Percentiles rank a stretch among this genome's conserved stretches.
Conservation (phyloP, 2,888 invertebrate genomes). For the Xanthia icteritia region DNA sequence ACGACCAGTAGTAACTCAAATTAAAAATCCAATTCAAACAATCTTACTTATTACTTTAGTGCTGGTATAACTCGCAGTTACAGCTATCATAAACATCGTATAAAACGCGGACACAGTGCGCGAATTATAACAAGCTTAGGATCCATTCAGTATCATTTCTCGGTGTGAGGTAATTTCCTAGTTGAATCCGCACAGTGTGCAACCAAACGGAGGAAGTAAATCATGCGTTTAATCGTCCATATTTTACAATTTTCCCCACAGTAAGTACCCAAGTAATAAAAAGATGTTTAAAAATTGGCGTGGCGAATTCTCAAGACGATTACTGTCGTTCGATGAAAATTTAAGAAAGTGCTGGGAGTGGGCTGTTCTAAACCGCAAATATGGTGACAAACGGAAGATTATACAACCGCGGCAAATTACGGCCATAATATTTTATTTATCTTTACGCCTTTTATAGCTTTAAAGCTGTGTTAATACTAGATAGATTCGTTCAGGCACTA, state of each 20-base stretch:
- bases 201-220: conserved; percentile 75
- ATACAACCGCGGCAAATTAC: conserved; percentile 26
- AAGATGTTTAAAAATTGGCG: conserved; percentile 71
- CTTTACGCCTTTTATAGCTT: conserved; percentile 23
- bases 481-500: conserved; percentile 16
- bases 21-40: conserved; percentile 40
- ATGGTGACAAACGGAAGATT: conserved; percentile 34
- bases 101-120: conserved; percentile 78
- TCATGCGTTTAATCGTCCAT: conserved; percentile 81
- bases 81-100: conserved; percentile 76
- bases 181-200: conserved; percentile 68
- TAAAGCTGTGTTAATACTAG: conserved; percentile 24
- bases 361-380: conserved; percentile 23
- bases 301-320: conserved; percentile 71
- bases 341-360: conserved; percentile 70
- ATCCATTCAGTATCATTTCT: conserved; percentile 79
- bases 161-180: conserved; percentile 78
- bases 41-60: conserved; percentile 60
- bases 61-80: conserved; percentile 75
- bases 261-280: conserved; percentile 73
- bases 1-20: conserved; percentile 25
- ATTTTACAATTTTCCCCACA: conserved; percentile 83
- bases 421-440: conserved; percentile 33
- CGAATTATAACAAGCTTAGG: conserved; percentile 81
- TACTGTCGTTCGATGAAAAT: conserved; percentile 77